phyloP scores from a whole-genome alignment of 2,797 vertebrate species.

The Iguana delicatissima region DNA sequence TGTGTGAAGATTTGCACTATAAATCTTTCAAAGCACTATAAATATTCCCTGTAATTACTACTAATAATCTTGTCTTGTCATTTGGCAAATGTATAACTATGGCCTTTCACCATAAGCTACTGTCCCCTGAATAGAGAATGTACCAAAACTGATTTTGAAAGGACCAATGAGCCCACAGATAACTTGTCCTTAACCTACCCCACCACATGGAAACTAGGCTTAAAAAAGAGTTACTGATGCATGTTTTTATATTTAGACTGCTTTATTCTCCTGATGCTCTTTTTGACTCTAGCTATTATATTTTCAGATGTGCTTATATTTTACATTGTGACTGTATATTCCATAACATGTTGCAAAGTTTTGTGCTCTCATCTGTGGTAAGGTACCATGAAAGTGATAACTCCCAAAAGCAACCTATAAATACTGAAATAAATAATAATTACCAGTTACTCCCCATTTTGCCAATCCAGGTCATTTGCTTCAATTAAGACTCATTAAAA shows the following conservation, averaged over 20 bases:
- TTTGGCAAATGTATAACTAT: not conserved
- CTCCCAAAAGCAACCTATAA: not conserved
- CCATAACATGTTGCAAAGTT: not conserved
- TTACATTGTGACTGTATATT: not conserved
- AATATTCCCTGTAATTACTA: not conserved
- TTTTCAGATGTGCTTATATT: not conserved
- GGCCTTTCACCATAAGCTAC: not conserved
- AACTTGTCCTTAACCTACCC: slow-evolving; percentile 20
- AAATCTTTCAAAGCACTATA: not conserved
- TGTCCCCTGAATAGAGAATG: not conserved
- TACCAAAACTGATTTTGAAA: not conserved
- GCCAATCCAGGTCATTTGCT: not conserved
- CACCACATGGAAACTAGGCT: not conserved
- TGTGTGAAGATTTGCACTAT: not conserved
- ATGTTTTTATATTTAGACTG: not conserved
- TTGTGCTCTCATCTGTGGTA: not conserved
- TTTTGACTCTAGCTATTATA: not conserved
- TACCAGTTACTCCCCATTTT: too few species aligned
- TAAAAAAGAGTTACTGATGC: slow-evolving; percentile 3
- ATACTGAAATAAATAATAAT: not conserved
- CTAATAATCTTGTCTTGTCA: not conserved
- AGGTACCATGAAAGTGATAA: not conserved
- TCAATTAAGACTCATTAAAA: not conserved
- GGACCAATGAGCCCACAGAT: slow-evolving; percentile 38
- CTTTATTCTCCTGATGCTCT: not conserved